Conservation (phyloP, 2,888 invertebrate genomes). For the Drosophila tanythrix region DNA sequence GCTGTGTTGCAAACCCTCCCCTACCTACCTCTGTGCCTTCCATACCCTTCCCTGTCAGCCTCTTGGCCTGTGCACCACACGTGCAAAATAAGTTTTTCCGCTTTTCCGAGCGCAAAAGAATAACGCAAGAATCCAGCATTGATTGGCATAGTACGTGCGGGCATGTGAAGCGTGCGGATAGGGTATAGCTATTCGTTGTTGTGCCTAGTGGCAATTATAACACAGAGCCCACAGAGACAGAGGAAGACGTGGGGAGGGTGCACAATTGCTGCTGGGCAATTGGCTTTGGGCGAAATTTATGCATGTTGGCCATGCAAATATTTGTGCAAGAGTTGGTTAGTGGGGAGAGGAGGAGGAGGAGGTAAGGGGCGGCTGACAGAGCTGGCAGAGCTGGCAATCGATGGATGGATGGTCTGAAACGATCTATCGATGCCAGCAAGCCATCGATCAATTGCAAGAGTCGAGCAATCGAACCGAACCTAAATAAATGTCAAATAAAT, state of each 20-base stretch:
- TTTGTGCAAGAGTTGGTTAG: neutral
- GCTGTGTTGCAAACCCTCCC: conserved; percentile 1
- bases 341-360: neutral
- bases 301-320: conserved; percentile 31
- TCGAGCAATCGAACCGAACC: conserved; percentile 52
- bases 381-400: neutral
- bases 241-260: neutral
- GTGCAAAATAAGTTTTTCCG: conserved; percentile 42
- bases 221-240: conserved; percentile 13
- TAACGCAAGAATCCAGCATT: conserved; percentile 9
- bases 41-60: neutral
- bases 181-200: conserved; percentile 43
- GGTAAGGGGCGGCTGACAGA: neutral
- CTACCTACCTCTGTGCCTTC: neutral
- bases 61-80: neutral
- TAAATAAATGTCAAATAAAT: conserved; percentile 78
- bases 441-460: conserved; percentile 62
- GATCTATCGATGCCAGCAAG: conserved; percentile 56
- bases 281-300: conserved; percentile 72
- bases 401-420: conserved; percentile 39
- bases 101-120: conserved; percentile 29
- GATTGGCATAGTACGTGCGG: conserved; percentile 70
- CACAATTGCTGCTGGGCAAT: conserved; percentile 54
- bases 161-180: conserved; percentile 31
- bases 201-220: conserved; percentile 50